These are phyloP conservation scores for Cirrhinus mrigala DNA, from an alignment of 2,797 vertebrate genomes.

Conservation along the genomic window DNA sequence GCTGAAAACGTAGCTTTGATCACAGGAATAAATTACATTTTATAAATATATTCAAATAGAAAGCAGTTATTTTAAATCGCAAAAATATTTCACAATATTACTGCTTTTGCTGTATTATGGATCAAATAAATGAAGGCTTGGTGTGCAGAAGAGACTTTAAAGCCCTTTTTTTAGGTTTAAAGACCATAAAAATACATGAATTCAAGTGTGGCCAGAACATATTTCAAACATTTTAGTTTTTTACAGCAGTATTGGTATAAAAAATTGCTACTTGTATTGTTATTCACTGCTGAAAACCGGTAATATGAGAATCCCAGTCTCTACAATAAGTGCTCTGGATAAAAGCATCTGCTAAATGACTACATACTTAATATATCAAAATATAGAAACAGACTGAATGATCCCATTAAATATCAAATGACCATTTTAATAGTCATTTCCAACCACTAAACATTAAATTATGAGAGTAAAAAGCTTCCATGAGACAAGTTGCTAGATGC, in stretches of 20 bases:
- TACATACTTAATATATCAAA: neutral
- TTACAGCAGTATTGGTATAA: neutral
- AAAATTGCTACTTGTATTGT: neutral
- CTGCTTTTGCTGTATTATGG: no score
- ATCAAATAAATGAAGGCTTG: no score
- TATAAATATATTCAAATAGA: no score
- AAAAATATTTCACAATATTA: no score
- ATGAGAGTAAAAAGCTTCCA: neutral
- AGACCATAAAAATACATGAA: neutral
- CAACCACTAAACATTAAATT: conserved; percentile 20
- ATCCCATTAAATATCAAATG: conserved; percentile 16
- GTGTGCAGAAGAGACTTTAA: no score
- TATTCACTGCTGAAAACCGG: neutral
- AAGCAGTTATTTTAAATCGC: no score
- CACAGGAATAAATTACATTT: no score
- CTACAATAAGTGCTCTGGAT: neutral
- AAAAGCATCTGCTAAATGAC: neutral
- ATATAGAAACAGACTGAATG: neutral
- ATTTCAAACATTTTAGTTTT: neutral
- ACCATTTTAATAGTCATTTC: neutral
- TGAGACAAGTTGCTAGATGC: neutral
- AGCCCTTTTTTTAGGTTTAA: neutral
- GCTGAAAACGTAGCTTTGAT: no score
- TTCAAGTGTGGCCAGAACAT: neutral
- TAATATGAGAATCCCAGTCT: neutral